Evolutionary conservation across 2,888 invertebrate genomes (phyloP), one percentile per base, ranked within the genome.

Genomic region (Xanthia togata): DNA sequence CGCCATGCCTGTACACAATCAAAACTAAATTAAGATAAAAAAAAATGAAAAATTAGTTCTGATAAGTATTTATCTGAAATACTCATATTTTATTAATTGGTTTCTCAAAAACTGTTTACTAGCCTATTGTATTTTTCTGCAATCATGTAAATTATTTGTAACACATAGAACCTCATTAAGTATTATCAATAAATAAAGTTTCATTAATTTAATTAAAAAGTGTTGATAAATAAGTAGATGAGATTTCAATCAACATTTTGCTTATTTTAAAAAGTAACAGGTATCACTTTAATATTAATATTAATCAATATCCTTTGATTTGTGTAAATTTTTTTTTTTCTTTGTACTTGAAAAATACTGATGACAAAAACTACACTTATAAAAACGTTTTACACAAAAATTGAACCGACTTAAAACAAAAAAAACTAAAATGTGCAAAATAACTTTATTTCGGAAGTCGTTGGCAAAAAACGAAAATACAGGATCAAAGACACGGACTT

Each of bases 201-300:
- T 26, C 1, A 20, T 8, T 47, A 20, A 44, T 12, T 20, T 65
- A 20, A 20, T 8, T 9, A 12, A 65, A 55, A 20, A 26, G 47
- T 17, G 12, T 20, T 44, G 20, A 44, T 44, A 47, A 17, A 20
- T 64, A 60, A 41, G 17, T 38, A 41, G 1, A 41, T 60, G 59
- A 60, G 64, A 60, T 60, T 76, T 60, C 50, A 31, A 17, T 14
- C 70, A 41, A 26, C n/a, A 41, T 31, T 70, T 50, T 50, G 20
- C 20, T 70, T 70, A 47, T 38, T 41, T 14, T 31, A 64, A 41
- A n/a, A 73, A 38, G 17, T 47, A 38, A 57, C 63, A 50, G 50
- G 38, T 76, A 73, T 31, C 20, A 47, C 26, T 35, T 41, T 26
- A 6, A 41, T 23, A 71, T 50, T 50, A 20, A 20, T 53, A 41